Evolutionary conservation across 2,888 invertebrate species (phyloP), one percentile per base, ranked within the genome.

Genomic region (Philereme vetulata): DNA sequence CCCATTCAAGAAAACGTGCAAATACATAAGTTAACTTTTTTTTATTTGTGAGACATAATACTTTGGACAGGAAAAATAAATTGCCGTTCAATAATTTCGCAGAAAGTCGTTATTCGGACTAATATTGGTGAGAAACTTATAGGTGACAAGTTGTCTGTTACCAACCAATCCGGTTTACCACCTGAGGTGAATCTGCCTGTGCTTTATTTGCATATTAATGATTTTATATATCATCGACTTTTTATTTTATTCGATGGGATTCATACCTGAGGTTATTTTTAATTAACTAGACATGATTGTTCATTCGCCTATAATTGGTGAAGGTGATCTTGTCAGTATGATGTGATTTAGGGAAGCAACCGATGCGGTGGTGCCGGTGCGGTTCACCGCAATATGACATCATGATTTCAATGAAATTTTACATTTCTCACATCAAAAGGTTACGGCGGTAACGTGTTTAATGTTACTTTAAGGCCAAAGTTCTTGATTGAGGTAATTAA

Each of bases 141-240:
- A 79, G 84, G 88, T 85, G 90, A 89, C 90, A 85, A 81, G 72
- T 76, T 78, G 88, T 87, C 88, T 89, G 91, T 89, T 89, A 74
- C 85, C 78, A 88, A 74, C 86, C 82, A 69, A 86, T 77, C 91
- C 85, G 88, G 91, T 90, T 90, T 85, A 78, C 84, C 91, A 90
- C 90, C 90, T 90, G 90, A 86, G 77, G 76, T 78, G 81, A 82
- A 82, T 81, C 81, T 77, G 76, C 66, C 75, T 69, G 71, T 77
- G 75, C 72, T 82, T 78, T 72, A 72, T 90, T 88, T 84, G 74
- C 90, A 90, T 90, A 88, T 85, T 86, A 86, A 86, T 86, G 80
- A 82, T 75, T 78, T 72, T 66, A 77, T 75, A 79, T 84, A 81
- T 82, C 76, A 80, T 79, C 70, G 74, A 76, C 77, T 82, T 82